Evolutionary conservation across 1,140 invertebrate species (phyloP).

Genomic region (Polypedilum pembai): DNA sequence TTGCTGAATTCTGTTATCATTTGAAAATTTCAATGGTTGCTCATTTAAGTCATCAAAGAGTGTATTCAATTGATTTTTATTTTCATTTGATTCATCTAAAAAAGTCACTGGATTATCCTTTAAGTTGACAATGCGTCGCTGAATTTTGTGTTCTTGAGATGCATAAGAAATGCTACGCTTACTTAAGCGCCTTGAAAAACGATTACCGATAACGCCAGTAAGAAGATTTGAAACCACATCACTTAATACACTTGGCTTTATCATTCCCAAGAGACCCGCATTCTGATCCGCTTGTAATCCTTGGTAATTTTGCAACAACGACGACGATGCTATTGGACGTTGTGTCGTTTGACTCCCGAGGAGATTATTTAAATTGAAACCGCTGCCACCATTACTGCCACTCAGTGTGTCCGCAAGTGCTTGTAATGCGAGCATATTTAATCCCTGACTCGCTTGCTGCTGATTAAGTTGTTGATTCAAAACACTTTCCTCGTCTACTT

Average conservation of each 20-base stretch:
- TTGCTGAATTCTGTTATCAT: neutral
- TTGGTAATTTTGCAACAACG: neutral
- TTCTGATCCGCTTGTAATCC: neutral
- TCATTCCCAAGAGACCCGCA: neutral
- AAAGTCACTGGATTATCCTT: neutral
- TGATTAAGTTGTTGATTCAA: conserved; percentile 28
- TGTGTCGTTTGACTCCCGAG: neutral
- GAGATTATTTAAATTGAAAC: conserved; percentile 30
- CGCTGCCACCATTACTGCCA: neutral
- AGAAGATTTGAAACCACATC: conserved; percentile 30
- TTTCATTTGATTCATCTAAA: neutral
- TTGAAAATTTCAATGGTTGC: neutral
- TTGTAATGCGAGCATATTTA: conserved; percentile 28
- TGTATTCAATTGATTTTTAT: neutral
- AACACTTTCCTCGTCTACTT: conserved; percentile 29
- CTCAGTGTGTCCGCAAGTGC: conserved; percentile 29
- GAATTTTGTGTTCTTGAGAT: neutral
- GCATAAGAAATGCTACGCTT: conserved; percentile 16
- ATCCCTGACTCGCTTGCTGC: conserved; percentile 8
- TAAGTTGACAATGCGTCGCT: neutral
- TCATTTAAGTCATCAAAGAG: conserved; percentile 13
- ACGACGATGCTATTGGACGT: conserved; percentile 13
- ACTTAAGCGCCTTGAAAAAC: conserved; percentile 24
- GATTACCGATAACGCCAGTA: conserved; percentile 29
- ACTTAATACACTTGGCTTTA: neutral